Base-by-base conservation (phyloP, 2,888 invertebrate genomes). In the Ennomos quercinarius region DNA sequence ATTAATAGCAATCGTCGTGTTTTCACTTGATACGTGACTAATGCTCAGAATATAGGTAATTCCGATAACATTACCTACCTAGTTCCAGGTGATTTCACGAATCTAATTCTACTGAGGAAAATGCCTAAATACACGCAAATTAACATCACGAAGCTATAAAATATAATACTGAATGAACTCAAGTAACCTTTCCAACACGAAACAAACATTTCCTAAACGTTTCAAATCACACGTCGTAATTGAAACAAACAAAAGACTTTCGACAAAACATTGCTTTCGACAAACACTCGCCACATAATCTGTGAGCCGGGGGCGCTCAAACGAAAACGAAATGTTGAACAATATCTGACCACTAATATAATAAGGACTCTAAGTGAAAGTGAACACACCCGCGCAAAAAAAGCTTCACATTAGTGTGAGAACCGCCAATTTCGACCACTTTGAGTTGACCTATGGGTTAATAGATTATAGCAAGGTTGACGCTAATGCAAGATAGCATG, bases 321-420 rank as follows among this genome's bases (percentile, higher is more conserved):
- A 83, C 70, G 84, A 86, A 86, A 86, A 78, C 81, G 86, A 88
- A 86, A 85, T 75, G 72, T 71, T 71, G 78, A 81, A 85, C 84
- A 87, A 81, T 86, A 86, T 83, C 76, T 74, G 72, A 77, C 67
- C 73, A 64, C 49, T 59, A 63, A 54, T 64, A 62, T 79, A 86
- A 84, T 85, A 87, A 87, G 86, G 89, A 86, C 83, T 80, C 77
- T 75, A 70, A 83, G 87, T 83, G 89, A 89, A 88, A 90, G 89
- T 83, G 73, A 74, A 74, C 73, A 74, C 73, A 74, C 48, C 64
- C 57, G 60, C 66, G 48, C 62, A 58, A 54, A 66, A 61, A 64
- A 59, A 42, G 17, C 48, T 42, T 36, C 41, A 41, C 47, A 55
- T 55, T 51, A 51, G 51, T 62, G 56, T 60, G 50, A 62, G 56